Evolutionary conservation across 2,797 vertebrate genomes (phyloP), one percentile per base, ranked within the genome.

Genomic region (Australoheros facetus): DNA sequence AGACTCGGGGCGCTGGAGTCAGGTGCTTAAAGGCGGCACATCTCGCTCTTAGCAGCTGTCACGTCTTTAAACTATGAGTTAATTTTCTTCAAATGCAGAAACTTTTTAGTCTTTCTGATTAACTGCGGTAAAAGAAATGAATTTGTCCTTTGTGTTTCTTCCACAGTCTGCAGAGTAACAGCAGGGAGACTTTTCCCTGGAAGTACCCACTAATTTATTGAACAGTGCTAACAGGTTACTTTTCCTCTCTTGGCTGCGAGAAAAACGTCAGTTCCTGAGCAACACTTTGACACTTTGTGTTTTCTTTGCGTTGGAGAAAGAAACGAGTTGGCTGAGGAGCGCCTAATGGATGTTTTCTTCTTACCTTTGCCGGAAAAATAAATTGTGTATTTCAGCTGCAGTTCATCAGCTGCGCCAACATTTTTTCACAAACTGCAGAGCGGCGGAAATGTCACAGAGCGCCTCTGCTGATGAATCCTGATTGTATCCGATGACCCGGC

Each of bases 401-500:
- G 51, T 37, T 55, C 30, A 34, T 6, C 9, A 32, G 42, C 23
- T 1, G 2, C 1, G 1, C 13, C 16, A 13, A 6, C 55, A 26
- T 45, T 39, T 76, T n/a, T 55, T 17, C 56, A 56, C 72, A 56
- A 78, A 53, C 19, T 37, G 6, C 3, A 1, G 4, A 19, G 7
- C 14, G 7, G 37, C 62, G 58, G 54, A 87, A 85, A 80, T 71
- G 77, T 82, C 78, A 72, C 51, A 0, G 30, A 55, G 75, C 17
- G 1, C 26, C 75, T 75, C 21, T 2, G 51, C 79, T 42, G 59
- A 78, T 81, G 76, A 87, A 55, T 87, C 81, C 57, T 74, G 85
- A 86, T 86, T 39, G 73, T 23, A 81, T 69, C 71, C 59, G 1
- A 45, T 66, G 75, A 84, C 71, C 75, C 56, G 0, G 28, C 73